A percentile compares a stretch with the other conserved stretches of the same genome.
phyloP scores from a whole-genome alignment of 2,797 vertebrate species.

The Sarcophilus harrisii region DNA sequence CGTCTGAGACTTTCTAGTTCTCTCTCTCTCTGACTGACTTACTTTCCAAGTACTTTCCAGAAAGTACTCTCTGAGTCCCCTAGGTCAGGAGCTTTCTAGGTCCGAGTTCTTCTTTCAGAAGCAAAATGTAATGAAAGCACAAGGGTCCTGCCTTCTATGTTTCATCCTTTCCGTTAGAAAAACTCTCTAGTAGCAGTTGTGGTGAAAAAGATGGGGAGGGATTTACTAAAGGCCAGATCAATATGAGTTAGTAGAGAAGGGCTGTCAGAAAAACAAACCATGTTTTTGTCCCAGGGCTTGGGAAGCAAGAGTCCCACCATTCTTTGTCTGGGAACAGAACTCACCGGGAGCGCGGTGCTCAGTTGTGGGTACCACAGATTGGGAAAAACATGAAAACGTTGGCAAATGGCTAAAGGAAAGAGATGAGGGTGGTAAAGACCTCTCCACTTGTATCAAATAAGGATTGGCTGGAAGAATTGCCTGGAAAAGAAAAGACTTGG shows the following conservation, averaged over 20 bases:
- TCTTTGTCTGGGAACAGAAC: background rate
- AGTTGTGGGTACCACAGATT: background rate
- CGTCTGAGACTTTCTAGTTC: too few species aligned
- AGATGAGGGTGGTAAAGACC: background rate
- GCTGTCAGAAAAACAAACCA: background rate
- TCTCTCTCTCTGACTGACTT: too few species aligned
- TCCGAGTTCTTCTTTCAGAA: background rate
- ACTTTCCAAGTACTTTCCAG: too few species aligned
- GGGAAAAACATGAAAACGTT: background rate
- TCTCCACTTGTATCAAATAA: background rate
- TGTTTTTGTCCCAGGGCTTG: background rate
- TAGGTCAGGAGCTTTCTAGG: background rate
- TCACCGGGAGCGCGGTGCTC: background rate
- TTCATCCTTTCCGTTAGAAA: background rate
- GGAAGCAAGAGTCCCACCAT: background rate
- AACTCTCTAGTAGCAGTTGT: background rate
- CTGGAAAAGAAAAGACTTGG: background rate
- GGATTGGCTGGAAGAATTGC: background rate
- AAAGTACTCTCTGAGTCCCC: too few species aligned
- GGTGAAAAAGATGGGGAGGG: background rate
- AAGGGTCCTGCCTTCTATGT: background rate
- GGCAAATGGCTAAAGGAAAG: background rate
- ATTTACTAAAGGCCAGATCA: background rate
- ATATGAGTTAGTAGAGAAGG: background rate
- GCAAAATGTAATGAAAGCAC: background rate